Evolutionary conservation across 2,888 invertebrate genomes (phyloP).

Genomic region (Portevinia maculata): DNA sequence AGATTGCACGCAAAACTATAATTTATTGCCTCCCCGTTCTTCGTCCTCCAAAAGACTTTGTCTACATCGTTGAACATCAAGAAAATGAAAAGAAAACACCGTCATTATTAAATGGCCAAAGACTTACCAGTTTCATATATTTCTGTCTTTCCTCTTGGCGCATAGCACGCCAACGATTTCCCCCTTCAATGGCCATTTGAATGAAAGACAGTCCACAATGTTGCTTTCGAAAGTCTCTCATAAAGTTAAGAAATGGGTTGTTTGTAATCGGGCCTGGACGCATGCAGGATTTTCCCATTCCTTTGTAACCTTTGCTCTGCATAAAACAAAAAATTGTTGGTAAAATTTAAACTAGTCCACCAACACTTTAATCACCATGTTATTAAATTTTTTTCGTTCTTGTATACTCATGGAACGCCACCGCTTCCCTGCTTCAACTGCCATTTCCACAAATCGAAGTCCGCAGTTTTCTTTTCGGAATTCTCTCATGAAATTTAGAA

Average conservation of each 20-base stretch:
- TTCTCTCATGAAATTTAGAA: not conserved
- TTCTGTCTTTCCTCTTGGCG: not conserved
- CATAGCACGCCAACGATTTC: not conserved
- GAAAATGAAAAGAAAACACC: no score
- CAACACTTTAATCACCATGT: not conserved
- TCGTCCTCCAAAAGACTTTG: no score
- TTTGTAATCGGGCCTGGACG: not conserved
- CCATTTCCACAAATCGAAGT: not conserved
- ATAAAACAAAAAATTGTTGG: not conserved
- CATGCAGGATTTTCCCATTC: not conserved
- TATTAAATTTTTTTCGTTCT: not conserved
- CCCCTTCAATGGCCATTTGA: not conserved
- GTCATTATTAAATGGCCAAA: no score
- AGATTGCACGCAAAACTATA: no score
- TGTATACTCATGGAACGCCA: not conserved
- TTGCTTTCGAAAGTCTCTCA: not conserved
- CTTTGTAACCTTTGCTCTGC: not conserved
- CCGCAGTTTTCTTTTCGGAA: constrained; percentile 1
- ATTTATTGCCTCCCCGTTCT: no score
- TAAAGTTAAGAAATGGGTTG: not conserved
- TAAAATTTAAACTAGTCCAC: not conserved
- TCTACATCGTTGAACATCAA: no score
- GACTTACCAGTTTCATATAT: not conserved
- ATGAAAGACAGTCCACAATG: not conserved
- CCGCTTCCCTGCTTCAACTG: not conserved